Percentiles rank a stretch among this genome's conserved stretches.
Conservation (phyloP, 2,113 vertebrate genomes). For the Labrus mixtus region DNA sequence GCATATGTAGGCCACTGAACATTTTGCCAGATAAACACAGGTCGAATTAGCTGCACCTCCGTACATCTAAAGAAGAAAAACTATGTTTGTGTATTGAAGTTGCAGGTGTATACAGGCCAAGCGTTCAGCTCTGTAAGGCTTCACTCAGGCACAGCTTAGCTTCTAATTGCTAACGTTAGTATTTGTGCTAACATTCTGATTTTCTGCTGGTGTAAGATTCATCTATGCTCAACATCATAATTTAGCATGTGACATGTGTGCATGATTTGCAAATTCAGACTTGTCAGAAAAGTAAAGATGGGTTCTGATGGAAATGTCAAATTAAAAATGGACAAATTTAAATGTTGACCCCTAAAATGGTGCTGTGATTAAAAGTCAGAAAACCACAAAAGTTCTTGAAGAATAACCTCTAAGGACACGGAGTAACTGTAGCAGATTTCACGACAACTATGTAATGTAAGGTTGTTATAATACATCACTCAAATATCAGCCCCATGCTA, state of each 20-base stretch:
- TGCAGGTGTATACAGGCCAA: background rate
- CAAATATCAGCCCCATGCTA: background rate
- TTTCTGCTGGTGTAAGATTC: background rate
- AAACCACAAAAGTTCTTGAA: too few species aligned
- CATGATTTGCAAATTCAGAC: too few species aligned
- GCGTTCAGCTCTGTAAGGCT: background rate
- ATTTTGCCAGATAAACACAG: conserved; percentile 18
- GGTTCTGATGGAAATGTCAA: too few species aligned
- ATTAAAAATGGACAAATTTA: too few species aligned
- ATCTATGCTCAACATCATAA: background rate
- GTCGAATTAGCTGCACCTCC: background rate
- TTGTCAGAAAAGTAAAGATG: too few species aligned
- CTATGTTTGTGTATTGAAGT: background rate
- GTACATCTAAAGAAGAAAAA: background rate
- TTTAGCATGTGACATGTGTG: background rate
- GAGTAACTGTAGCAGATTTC: too few species aligned
- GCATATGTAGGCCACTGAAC: conserved; percentile 46
- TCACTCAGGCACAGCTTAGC: too few species aligned
- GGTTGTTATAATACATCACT: background rate
- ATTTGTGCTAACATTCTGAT: background rate
- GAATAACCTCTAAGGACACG: too few species aligned
- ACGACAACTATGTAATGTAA: background rate
- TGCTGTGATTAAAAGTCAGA: too few species aligned
- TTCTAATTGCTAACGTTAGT: background rate
- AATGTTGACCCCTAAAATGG: too few species aligned